Conservation (phyloP, 1,140 invertebrate genomes). For the Laupala kohalensis region DNA sequence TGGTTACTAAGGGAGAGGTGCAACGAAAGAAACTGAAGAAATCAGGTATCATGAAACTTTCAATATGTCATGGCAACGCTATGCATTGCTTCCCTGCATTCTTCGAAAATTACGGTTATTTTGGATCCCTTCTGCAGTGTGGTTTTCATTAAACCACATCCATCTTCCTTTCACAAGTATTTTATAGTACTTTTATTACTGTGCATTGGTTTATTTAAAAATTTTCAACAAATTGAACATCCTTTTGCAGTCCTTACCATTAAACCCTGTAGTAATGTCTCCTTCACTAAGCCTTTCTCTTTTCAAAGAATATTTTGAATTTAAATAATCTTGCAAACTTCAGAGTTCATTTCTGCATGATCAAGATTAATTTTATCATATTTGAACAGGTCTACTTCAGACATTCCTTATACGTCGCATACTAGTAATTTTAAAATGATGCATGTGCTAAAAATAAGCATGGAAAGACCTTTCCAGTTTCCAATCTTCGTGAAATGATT, state of each 20-base stretch:
- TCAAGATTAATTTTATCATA: background rate
- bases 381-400: background rate
- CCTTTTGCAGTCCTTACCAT: background rate
- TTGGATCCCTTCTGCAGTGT: background rate
- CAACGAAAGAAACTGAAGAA: background rate
- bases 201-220: background rate
- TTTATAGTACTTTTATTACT: background rate
- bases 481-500: background rate
- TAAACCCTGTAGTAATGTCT: background rate
- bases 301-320: background rate
- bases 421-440: background rate
- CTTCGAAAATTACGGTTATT: background rate
- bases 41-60: conserved; percentile 10
- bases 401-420: background rate
- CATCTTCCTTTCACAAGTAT: background rate
- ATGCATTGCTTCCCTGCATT: background rate
- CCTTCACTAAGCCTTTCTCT: background rate
- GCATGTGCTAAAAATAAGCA: background rate
- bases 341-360: background rate
- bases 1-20: conserved; percentile 12
- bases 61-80: background rate
- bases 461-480: background rate
- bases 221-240: background rate
- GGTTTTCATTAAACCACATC: background rate
- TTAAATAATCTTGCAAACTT: background rate